Percentiles rank a stretch among this genome's conserved stretches.
phyloP scores from a whole-genome alignment of 2,113 vertebrate species.

The Ctenomys sociabilis region DNA sequence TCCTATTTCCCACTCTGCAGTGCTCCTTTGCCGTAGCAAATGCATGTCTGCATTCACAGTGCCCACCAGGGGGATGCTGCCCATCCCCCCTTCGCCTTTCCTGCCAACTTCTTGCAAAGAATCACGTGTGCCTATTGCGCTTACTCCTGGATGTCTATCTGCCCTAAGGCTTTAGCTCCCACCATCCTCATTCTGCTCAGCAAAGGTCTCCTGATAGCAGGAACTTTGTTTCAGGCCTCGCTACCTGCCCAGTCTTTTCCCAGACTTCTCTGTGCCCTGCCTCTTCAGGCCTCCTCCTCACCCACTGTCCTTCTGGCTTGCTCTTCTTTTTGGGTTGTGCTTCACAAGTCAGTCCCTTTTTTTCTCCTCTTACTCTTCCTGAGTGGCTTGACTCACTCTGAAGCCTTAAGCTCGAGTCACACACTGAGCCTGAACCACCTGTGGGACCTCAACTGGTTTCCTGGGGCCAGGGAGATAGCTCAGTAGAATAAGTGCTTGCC shows the following conservation, averaged over 20 bases:
- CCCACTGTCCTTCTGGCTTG: background rate
- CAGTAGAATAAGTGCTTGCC: too few species aligned
- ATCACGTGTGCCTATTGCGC: background rate
- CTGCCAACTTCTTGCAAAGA: background rate
- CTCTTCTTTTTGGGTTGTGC: background rate
- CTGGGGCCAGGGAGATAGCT: background rate
- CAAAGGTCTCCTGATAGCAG: rapidly evolving
- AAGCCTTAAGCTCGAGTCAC: background rate
- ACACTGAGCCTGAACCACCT: background rate
- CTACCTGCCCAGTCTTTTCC: rapidly evolving
- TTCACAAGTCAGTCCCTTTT: background rate
- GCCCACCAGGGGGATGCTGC: background rate
- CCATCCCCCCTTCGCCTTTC: background rate
- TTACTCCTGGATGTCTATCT: background rate
- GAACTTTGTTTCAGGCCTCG: background rate
- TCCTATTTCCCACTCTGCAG: background rate
- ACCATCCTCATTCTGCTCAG: background rate
- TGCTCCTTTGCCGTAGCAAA: background rate
- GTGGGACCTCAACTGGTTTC: background rate
- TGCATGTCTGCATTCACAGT: rapidly evolving
- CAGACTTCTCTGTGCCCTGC: background rate
- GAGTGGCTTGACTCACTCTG: background rate
- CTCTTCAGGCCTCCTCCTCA: background rate
- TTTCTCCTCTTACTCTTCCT: background rate
- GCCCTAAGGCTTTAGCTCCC: background rate